These are phyloP conservation scores for Anthoscopus minutus DNA, from an alignment of 2,113 vertebrate genomes.

Conservation along the genomic window DNA sequence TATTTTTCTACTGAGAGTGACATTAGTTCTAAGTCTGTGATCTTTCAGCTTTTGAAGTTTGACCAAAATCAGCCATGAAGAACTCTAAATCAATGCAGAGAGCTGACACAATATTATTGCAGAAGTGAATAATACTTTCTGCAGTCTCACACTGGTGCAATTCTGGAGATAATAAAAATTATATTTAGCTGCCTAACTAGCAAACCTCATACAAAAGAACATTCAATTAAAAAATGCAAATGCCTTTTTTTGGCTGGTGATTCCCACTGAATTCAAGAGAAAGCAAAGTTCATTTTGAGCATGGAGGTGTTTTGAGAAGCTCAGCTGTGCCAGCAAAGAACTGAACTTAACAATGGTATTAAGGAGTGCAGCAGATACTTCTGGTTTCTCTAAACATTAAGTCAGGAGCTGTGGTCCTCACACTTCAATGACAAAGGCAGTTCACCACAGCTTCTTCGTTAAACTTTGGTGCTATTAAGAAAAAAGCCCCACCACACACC, in stretches of 20 bases:
- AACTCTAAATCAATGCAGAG: neutral
- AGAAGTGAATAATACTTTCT: conserved; percentile 11
- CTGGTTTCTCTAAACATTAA: neutral
- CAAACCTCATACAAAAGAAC: conserved; percentile 34
- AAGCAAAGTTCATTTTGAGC: conserved; percentile 17
- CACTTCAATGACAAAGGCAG: conserved; percentile 7
- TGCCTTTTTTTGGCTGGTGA: conserved; percentile 38
- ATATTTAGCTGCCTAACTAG: conserved; percentile 42
- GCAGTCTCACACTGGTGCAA: neutral
- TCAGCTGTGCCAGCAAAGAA: conserved; percentile 20
- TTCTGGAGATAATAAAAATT: conserved; percentile 48
- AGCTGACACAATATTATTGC: conserved; percentile 1
- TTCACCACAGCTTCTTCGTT: neutral
- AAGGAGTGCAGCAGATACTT: neutral
- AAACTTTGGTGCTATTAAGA: neutral
- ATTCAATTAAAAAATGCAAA: conserved; percentile 57
- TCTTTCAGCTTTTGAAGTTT: neutral
- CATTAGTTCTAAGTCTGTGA: neutral
- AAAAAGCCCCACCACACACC: neutral
- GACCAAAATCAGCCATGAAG: neutral
- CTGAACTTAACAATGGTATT: conserved; percentile 28
- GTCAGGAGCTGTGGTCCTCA: neutral
- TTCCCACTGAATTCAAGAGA: conserved; percentile 38
- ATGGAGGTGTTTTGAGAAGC: neutral
- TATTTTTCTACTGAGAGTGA: neutral